Conservation (phyloP, 2,888 invertebrate species). For the Drosophila barbarae region DNA sequence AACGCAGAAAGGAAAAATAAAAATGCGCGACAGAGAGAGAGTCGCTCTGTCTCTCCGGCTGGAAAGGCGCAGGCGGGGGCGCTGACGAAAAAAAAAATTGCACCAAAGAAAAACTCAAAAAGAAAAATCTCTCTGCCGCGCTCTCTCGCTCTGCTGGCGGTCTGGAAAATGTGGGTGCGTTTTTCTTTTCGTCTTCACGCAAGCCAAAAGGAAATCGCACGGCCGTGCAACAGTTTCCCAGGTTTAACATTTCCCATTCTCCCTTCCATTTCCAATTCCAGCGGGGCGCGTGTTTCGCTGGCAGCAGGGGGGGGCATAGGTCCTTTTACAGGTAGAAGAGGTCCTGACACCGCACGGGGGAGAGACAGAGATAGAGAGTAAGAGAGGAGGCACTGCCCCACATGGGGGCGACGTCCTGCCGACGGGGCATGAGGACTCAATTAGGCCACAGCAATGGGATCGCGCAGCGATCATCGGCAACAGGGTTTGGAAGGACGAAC, state of each 20-base stretch:
- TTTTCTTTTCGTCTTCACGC: slow-evolving; percentile 29
- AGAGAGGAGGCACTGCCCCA: slow-evolving; percentile 1
- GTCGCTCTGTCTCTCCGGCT: slow-evolving; percentile 31
- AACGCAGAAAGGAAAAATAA: slow-evolving; percentile 51
- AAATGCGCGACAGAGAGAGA: slow-evolving; percentile 56
- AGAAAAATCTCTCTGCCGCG: slow-evolving; percentile 15
- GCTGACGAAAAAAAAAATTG: slow-evolving; percentile 17
- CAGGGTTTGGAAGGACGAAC: neutral
- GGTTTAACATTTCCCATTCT: slow-evolving; percentile 14
- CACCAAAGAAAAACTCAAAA: slow-evolving; percentile 34
- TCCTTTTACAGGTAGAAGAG: slow-evolving; percentile 12
- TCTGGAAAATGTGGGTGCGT: slow-evolving; percentile 34
- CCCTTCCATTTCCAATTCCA: slow-evolving; percentile 25
- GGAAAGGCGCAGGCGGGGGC: slow-evolving; percentile 58
- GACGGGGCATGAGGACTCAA: slow-evolving; percentile 45
- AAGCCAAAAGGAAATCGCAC: slow-evolving; percentile 28
- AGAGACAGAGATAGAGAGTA: too few species aligned
- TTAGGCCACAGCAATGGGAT: slow-evolving; percentile 17
- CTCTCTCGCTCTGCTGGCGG: slow-evolving; percentile 48
- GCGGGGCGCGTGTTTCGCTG: slow-evolving; percentile 26
- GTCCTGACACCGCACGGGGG: neutral
- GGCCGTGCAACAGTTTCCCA: slow-evolving; percentile 36
- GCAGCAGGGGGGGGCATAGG: slow-evolving; percentile 11
- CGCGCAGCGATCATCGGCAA: slow-evolving; percentile 3
- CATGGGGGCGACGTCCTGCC: slow-evolving; percentile 27